These are phyloP conservation scores for Chionoecetes opilio DNA, from an alignment of 1,140 invertebrate genomes.

Conservation along the genomic window DNA sequence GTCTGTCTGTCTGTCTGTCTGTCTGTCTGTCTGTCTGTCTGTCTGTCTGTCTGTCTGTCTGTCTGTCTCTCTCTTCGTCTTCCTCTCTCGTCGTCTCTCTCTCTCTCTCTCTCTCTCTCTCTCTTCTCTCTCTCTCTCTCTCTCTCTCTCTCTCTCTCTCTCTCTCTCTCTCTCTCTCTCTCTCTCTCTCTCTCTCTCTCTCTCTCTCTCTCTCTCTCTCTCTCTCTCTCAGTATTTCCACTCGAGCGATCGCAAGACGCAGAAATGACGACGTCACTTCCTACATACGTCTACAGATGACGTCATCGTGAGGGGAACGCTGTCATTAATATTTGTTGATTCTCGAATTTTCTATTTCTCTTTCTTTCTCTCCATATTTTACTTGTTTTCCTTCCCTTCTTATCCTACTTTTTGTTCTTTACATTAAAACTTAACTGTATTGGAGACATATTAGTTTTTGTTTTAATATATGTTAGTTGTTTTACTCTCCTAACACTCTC, in stretches of 20 bases:
- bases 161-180: constrained; percentile 41
- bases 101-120: not conserved
- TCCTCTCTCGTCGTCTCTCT: not conserved
- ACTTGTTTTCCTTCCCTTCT: not conserved
- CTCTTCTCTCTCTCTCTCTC: not conserved
- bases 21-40: too few species aligned
- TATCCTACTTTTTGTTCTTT: not conserved
- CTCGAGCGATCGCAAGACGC: not conserved
- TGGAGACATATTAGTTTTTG: too few species aligned
- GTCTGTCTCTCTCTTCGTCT: not conserved
- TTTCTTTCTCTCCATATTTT: not conserved
- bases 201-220: constrained; percentile 51
- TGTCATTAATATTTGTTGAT: not conserved
- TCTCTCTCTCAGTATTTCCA: not conserved
- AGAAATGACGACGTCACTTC: not conserved
- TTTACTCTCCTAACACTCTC: not conserved
- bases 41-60: too few species aligned
- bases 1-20: too few species aligned
- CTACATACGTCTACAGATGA: not conserved
- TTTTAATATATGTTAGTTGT: too few species aligned
- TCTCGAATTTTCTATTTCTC: not conserved
- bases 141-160: not conserved
- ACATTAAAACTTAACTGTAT: too few species aligned
- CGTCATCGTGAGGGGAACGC: not conserved
- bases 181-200: constrained; percentile 57